phyloP scores from a whole-genome alignment of 1,140 invertebrate genomes.

The Anastrepha ludens region DNA sequence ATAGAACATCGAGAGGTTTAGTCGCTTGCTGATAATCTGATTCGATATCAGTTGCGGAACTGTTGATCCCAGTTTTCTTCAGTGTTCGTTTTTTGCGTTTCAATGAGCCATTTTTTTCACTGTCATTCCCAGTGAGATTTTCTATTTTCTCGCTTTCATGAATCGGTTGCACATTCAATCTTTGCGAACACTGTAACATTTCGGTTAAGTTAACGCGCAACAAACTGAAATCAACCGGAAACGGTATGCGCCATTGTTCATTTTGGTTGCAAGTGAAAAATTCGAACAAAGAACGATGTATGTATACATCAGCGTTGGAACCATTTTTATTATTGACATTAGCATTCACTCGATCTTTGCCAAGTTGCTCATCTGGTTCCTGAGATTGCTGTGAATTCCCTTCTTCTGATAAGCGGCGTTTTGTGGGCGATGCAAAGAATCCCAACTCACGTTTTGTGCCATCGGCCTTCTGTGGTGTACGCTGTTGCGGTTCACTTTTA shows the following conservation, averaged over 20 bases:
- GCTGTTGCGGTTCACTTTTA: not conserved
- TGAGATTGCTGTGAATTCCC: constrained; percentile 8
- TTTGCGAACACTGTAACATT: constrained; percentile 60
- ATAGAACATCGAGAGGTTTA: constrained; percentile 60
- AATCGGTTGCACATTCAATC: constrained; percentile 22
- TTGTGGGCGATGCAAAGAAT: constrained; percentile 59
- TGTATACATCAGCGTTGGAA: constrained; percentile 58
- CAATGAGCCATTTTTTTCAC: not conserved
- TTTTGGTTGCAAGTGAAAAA: constrained; percentile 68
- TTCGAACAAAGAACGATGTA: constrained; percentile 68
- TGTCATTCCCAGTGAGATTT: not conserved
- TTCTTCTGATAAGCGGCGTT: constrained; percentile 50
- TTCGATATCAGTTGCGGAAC: constrained; percentile 53
- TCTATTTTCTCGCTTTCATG: not conserved
- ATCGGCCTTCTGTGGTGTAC: constrained; percentile 55
- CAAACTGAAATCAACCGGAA: constrained; percentile 68
- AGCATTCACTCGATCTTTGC: not conserved
- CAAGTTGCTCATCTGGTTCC: not conserved
- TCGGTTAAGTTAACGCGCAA: constrained; percentile 66
- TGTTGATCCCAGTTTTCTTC: constrained; percentile 68
- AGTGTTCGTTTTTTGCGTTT: constrained; percentile 69
- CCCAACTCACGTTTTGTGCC: not conserved
- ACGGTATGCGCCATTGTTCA: constrained; percentile 64
- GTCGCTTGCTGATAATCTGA: not conserved
- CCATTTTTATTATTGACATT: not conserved